Evolutionary conservation across 2,797 vertebrate genomes (phyloP).

Genomic region (Hoplostethus atlanticus): DNA sequence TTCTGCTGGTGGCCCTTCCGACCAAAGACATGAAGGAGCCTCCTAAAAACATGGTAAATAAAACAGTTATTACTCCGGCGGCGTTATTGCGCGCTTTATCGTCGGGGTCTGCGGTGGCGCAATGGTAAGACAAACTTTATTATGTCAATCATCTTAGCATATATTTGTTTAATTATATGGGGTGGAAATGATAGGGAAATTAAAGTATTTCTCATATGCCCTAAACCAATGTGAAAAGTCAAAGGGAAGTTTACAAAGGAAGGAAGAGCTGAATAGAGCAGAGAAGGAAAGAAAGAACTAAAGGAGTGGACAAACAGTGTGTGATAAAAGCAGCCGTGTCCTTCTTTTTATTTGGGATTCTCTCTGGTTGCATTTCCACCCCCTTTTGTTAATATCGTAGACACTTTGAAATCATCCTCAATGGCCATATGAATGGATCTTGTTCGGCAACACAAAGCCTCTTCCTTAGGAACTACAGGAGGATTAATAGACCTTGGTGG

Average conservation of each 20-base stretch:
- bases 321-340: neutral
- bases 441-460: neutral
- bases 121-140: no score
- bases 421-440: neutral
- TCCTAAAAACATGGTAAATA: conserved; percentile 87
- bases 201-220: no score
- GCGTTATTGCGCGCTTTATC: no score
- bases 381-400: conserved; percentile 14
- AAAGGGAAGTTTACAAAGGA: conserved; percentile 3
- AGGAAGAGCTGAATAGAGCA: neutral
- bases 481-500: neutral
- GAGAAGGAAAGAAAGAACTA: neutral
- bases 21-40: conserved; percentile 71
- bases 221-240: neutral
- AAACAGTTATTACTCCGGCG: neutral
- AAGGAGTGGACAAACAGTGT: neutral
- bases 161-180: no score
- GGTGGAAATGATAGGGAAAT: no score
- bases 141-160: no score
- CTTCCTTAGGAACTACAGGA: neutral
- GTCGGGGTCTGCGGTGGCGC: neutral
- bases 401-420: conserved; percentile 18
- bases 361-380: neutral
- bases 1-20: conserved; percentile 85
- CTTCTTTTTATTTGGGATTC: neutral